Base-by-base conservation (phyloP, 2,113 vertebrate genomes). In the Sinocyclocheilus maitianheensis region DNA sequence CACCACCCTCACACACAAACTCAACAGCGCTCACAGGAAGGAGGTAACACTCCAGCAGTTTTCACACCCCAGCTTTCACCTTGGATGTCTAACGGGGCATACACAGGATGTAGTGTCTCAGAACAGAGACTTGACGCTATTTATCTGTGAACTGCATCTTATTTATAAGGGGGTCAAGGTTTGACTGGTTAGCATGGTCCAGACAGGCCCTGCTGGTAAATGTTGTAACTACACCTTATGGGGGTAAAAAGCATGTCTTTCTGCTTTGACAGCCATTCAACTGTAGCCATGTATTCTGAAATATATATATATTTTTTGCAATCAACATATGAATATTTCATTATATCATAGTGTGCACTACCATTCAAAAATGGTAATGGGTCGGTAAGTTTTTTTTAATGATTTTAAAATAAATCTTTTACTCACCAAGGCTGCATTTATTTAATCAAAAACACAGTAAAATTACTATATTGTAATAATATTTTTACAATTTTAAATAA, bases 1-100 rank as follows among this genome's bases (percentile, higher is more conserved):
- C 91, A 94, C 91, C 87, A 96, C 95, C 55, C 94, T 97, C 89
- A 96, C 96, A 62, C 94, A 95, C 78, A 94, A 94, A 76, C 94
- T 97, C 63, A 93, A 94, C 78, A 91, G 91, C 11, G 93, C 95
- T 26, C 96, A 96, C 90, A 93, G 94, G 90, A 95, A 94, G 85
- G 94, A 96, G 94, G 97, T 97, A 81, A 67, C 79, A 65, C 62
- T 81, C 62, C 40, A 26, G 37, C n/a, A 81, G 34, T 24, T 67
- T 67, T 48, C 60, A 67, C 62, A 81, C 24, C 60, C 58, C 22
- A 40, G 18, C 53, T 34, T 22, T 43, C 11, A 79, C 55, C 12
- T 76, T 75, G 11, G 8, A 69, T 69, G 30, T 69, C 30, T 30
- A 16, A 16, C 0, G 65, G 13, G 65, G 65, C 2, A 12, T 24